Conservation (phyloP, 2,113 vertebrate genomes). For the Lontra canadensis region DNA sequence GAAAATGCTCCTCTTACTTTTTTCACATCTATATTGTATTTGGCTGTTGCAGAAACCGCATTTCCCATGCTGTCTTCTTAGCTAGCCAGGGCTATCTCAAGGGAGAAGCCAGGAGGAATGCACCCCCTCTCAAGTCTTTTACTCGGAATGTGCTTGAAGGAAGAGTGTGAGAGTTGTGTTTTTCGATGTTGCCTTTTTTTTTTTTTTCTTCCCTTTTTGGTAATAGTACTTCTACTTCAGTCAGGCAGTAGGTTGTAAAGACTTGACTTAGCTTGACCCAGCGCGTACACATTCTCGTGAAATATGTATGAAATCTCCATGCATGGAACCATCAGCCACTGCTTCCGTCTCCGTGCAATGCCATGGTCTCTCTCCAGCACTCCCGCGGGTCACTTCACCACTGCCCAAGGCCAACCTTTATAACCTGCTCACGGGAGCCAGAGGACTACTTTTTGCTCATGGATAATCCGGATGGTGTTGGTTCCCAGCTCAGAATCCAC, state of each 20-base stretch:
- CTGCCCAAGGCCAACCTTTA: rapidly evolving
- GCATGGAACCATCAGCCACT: neutral
- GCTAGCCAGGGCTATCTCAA: constrained; percentile 67
- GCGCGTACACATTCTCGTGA: neutral
- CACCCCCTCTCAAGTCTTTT: constrained; percentile 53
- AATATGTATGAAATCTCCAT: neutral
- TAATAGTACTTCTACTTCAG: neutral
- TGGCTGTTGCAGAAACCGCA: neutral
- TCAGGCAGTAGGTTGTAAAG: neutral
- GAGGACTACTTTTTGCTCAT: neutral
- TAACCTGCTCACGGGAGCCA: neutral
- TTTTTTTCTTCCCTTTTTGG: neutral
- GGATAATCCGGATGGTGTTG: neutral
- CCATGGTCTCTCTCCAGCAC: neutral
- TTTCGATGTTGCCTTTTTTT: neutral
- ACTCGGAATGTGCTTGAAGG: constrained; percentile 21
- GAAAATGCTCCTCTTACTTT: neutral
- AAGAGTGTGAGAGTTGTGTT: neutral
- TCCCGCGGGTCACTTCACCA: neutral
- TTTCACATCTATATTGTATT: constrained; percentile 20
- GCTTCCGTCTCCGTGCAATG: rapidly evolving
- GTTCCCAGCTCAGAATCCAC: neutral
- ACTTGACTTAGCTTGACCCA: neutral
- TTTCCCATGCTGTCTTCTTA: constrained; percentile 43
- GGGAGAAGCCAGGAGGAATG: constrained; percentile 41